Evolutionary conservation across 2,113 vertebrate species (phyloP), one percentile per base, ranked within the genome.

Genomic region (Plestiodon gilberti): DNA sequence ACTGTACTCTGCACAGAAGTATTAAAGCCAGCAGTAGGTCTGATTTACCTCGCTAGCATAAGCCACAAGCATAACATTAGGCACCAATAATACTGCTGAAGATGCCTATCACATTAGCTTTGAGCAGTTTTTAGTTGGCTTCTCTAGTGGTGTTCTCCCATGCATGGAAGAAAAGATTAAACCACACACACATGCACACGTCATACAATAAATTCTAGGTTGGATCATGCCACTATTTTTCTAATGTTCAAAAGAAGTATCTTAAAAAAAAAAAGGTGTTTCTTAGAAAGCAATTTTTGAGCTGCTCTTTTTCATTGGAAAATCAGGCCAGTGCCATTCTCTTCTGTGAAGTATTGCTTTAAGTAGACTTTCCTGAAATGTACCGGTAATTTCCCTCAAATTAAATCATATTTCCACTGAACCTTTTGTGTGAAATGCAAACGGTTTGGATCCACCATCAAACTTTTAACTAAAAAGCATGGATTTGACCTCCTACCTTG

Each of bases 301-400:
- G 35, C 33, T 57, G 48, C 30, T 43, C 71, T n/a, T 93, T 91
- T 69, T 38, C 88, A 88, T 80, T 5, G 43, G 23, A 89, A 90
- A 76, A 86, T 92, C 71, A 83, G 84, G 82, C 87, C 91, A 81
- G 86, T 90, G 87, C 82, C 93, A 90, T 87, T 92, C 81, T 90
- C 80, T 93, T 90, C 93, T 7, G 81, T 85, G 88, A 91, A 81
- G 43, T 82, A 87, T 93, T 90, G 76, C 81, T 84, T 85, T 88
- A 6, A 91, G 13, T 84, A 80, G 76, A 74, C 52, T 80, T 93
- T 92, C 89, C 87, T 91, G 88, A 94, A 96, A 95, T 76, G 94
- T n/a, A n/a, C n/a, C n/a, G n/a, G n/a, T 95, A 87, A 93, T 95
- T 96, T 95, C 90, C 82, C 89, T 93, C 81, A 95, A 96, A 96